A percentile compares a stretch with the other conserved stretches of the same genome.
phyloP scores from a whole-genome alignment of 2,797 vertebrate species.

The Typhlichthys subterraneus region DNA sequence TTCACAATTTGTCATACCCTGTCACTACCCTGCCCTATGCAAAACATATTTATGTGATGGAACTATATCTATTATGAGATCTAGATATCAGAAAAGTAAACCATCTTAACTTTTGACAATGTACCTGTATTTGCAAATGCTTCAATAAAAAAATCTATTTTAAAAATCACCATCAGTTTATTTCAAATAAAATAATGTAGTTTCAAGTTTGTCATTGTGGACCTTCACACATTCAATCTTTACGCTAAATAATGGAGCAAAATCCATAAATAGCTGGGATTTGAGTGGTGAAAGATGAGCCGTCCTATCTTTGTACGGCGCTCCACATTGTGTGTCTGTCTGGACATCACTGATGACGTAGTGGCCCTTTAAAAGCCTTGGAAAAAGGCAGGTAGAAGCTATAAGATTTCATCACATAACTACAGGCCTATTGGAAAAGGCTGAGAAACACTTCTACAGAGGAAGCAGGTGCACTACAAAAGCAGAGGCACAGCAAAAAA shows the following conservation, averaged over 20 bases:
- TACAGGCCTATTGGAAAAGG: conserved; percentile 3
- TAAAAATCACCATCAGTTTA: no score
- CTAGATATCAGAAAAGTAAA: no score
- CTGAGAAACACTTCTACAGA: not conserved
- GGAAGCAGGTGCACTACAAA: not conserved
- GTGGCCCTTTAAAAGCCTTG: conserved; percentile 41
- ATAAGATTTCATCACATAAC: not conserved
- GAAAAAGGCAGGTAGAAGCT: conserved; percentile 4
- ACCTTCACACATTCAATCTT: not conserved
- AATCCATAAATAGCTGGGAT: not conserved
- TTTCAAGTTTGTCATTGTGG: not conserved
- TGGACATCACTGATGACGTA: conserved; percentile 31
- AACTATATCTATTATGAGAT: no score
- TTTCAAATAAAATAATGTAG: no score
- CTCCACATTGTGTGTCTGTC: conserved; percentile 6
- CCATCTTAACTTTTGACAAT: no score
- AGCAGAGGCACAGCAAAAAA: no score
- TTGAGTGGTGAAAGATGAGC: not conserved
- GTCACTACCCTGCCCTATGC: no score
- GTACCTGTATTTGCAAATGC: no score
- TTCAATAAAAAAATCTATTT: no score
- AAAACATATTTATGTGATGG: no score
- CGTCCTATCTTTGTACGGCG: conserved; percentile 7
- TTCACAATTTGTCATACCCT: no score
- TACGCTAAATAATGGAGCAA: conserved; percentile 3